A percentile compares a stretch with the other conserved stretches of the same genome.
These are phyloP conservation scores for Xylocopa sonorina DNA, from an alignment of 1,140 invertebrate genomes.

Conservation along the genomic window DNA sequence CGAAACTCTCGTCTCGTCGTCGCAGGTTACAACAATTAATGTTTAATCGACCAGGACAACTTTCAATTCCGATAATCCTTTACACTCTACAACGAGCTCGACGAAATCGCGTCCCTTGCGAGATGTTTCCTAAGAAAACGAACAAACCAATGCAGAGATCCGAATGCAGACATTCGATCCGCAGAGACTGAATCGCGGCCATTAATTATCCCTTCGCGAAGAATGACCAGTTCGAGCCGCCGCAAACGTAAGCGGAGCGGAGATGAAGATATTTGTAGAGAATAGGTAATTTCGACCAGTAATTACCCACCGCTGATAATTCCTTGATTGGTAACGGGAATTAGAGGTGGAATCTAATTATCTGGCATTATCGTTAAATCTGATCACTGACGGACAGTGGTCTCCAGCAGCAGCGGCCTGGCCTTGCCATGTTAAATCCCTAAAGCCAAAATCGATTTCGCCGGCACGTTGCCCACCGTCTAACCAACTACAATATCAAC, in stretches of 20 bases:
- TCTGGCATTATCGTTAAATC: conserved; percentile 77
- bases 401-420: conserved; percentile 57
- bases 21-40: too few species aligned
- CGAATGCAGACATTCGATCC: too few species aligned
- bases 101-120: too few species aligned
- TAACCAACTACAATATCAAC: not conserved
- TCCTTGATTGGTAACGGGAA: conserved; percentile 76
- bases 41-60: too few species aligned
- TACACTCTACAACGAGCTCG: too few species aligned
- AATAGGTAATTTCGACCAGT: conserved; percentile 76
- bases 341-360: conserved; percentile 78
- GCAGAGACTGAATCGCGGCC: too few species aligned
- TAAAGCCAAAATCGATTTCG: conserved; percentile 63
- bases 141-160: too few species aligned
- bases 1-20: too few species aligned
- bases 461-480: not conserved
- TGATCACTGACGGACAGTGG: conserved; percentile 74
- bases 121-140: too few species aligned
- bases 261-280: conserved; percentile 69
- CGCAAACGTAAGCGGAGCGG: conserved; percentile 35
- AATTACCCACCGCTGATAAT: conserved; percentile 77
- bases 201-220: too few species aligned
- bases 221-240: too few species aligned
- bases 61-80: too few species aligned
- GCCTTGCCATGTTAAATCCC: conserved; percentile 37